Evolutionary conservation across 2,113 vertebrate genomes (phyloP), one percentile per base, ranked within the genome.

Genomic region (Chaetura pelagica): DNA sequence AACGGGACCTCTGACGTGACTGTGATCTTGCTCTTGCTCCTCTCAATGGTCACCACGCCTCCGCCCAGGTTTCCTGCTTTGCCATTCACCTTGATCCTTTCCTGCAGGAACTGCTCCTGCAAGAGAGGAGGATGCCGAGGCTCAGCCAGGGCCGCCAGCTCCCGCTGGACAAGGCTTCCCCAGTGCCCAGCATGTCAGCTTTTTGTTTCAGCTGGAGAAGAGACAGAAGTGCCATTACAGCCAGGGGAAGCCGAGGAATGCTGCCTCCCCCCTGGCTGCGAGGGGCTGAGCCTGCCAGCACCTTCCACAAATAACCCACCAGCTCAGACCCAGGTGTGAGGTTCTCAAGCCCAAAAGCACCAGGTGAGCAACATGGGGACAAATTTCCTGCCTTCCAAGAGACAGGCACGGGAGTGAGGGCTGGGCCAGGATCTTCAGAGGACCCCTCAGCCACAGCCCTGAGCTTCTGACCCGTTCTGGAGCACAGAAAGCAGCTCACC

Each of bases 91-190:
- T 99, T 99, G 97, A 99, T 99, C 46, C 99, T 98, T 55, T 99
- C 99, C 96, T 99, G 99, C 91, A 99, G 98, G 97, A 99, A 99
- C 98, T 99, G 99, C 95, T 99, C 99, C 99, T 99, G 95, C 9
- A 77, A 89, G 64, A 81, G 6, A 71, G 19, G 38, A 63, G 38
- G 38, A 38, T 0, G 1, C 11, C 8, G 0, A 4, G 2, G 0
- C 15, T 89, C 2, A 90, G 71, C 34, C 1, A 0, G 24, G 35
- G n/a, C 34, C 1, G 0, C 32, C 49, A 14, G 8, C 48, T 55
- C 61, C 34, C 0, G 0, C 6, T 1, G 0, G 4, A 22, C 49
- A 7, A 6, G 10, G 58, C 26, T 14, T 12, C 12, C 17, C 6
- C 30, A 1, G 8, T 2, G 2, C 66, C 23, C 7, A 0, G 11